These are phyloP conservation scores for Psittacula echo DNA, from an alignment of 2,797 vertebrate species.

Conservation along the genomic window DNA sequence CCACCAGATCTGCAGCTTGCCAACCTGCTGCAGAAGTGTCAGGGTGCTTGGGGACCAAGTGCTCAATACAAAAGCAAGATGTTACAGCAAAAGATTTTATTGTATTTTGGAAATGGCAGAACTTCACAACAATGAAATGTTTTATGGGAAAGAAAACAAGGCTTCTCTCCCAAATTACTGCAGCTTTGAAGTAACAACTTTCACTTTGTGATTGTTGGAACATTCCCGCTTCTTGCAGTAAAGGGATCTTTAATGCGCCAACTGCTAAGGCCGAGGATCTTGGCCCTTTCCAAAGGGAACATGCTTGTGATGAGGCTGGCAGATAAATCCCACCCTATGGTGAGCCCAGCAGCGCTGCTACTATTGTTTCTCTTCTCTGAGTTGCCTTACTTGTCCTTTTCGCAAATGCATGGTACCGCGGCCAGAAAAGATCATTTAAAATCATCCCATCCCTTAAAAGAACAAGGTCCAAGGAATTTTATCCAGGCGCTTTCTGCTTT, in stretches of 20 bases:
- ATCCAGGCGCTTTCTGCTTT: background rate
- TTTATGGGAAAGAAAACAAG: slow-evolving; percentile 30
- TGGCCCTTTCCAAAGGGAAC: background rate
- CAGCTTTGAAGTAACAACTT: slow-evolving; percentile 49
- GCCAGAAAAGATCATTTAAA: background rate
- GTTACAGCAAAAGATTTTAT: background rate
- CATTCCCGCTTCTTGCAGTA: background rate
- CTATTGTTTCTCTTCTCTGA: background rate
- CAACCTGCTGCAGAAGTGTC: background rate
- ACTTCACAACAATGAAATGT: background rate
- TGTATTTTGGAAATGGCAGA: slow-evolving; percentile 3
- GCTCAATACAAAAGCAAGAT: background rate
- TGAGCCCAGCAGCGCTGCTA: background rate
- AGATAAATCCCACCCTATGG: background rate
- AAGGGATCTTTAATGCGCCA: background rate
- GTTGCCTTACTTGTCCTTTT: background rate
- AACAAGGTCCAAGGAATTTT: background rate
- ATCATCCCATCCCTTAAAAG: background rate
- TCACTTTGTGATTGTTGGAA: slow-evolving; percentile 23
- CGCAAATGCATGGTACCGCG: background rate
- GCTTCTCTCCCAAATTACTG: slow-evolving; percentile 27
- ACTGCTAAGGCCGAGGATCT: background rate
- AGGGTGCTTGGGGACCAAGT: fast-evolving
- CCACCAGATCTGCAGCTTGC: fast-evolving
- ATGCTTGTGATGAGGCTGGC: background rate